Conservation (phyloP, 2,888 invertebrate genomes). For the Papilio gigon region DNA sequence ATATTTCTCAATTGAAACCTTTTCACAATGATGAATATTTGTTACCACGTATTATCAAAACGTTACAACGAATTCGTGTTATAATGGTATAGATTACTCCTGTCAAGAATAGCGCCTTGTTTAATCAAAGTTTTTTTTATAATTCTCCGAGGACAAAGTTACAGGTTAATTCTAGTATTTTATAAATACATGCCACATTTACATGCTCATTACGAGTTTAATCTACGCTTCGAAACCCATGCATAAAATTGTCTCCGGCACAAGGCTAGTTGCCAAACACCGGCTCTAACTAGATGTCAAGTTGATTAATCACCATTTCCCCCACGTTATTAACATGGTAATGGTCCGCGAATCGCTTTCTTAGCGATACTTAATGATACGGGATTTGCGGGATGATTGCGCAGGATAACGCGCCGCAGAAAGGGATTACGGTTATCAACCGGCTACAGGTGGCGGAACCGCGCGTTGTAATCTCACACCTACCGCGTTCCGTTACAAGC, state of each 20-base stretch:
- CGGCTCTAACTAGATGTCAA: slow-evolving; percentile 71
- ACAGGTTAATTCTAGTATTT: not conserved
- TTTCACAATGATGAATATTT: too few relatives aligned
- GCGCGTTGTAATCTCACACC: slow-evolving; percentile 33
- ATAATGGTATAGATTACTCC: too few relatives aligned
- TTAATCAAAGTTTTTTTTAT: too few relatives aligned
- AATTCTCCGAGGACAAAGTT: not conserved
- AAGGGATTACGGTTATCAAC: slow-evolving; percentile 64
- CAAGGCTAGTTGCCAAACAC: slow-evolving; percentile 62
- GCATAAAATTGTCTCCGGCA: slow-evolving; percentile 72
- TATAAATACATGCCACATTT: not conserved
- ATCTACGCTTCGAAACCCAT: slow-evolving; percentile 66
- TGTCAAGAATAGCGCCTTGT: too few relatives aligned
- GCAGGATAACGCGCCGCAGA: slow-evolving; percentile 58
- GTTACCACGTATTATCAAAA: too few relatives aligned
- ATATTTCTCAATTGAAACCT: too few relatives aligned
- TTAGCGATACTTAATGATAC: slow-evolving; percentile 81
- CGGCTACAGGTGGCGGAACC: slow-evolving; percentile 56
- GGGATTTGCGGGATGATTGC: slow-evolving; percentile 78
- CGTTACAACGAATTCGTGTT: too few relatives aligned
- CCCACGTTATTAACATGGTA: slow-evolving; percentile 82
- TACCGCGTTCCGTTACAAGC: slow-evolving; percentile 22
- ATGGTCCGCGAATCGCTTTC: slow-evolving; percentile 80
- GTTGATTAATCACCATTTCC: slow-evolving; percentile 79
- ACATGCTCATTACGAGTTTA: slow-evolving; percentile 47